These are phyloP conservation scores for Pandemis corylana DNA, from an alignment of 2,888 invertebrate species.

Conservation along the genomic window DNA sequence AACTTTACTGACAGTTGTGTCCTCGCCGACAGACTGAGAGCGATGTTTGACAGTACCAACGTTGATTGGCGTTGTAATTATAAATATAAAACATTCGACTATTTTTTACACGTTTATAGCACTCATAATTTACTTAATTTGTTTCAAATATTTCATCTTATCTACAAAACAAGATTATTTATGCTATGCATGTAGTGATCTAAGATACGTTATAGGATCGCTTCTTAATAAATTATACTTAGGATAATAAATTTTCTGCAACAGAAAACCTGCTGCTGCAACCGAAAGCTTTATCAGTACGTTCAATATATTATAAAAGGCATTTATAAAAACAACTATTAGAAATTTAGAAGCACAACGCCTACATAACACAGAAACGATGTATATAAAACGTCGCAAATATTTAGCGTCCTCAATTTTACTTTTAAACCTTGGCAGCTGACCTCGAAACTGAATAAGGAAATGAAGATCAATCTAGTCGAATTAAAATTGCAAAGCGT, in stretches of 20 bases:
- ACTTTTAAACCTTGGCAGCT: constrained; percentile 61
- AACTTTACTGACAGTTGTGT: constrained; percentile 62
- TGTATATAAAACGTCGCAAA: constrained; percentile 27
- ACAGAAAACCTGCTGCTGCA: neutral
- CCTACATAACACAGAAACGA: constrained; percentile 16
- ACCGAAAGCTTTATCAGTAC: neutral
- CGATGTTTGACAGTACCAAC: constrained; percentile 56
- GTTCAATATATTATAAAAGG: neutral
- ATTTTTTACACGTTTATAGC: constrained; percentile 7
- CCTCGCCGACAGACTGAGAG: constrained; percentile 61
- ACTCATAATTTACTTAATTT: neutral
- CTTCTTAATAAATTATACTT: too few species aligned
- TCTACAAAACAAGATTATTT: too few species aligned
- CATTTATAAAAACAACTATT: neutral
- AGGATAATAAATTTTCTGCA: neutral
- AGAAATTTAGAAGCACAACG: constrained; percentile 11
- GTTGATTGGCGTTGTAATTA: constrained; percentile 74
- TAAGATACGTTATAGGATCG: too few species aligned
- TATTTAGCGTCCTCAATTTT: constrained; percentile 58
- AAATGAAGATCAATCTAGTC: constrained; percentile 63
- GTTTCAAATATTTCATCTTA: too few species aligned
- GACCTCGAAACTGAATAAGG: constrained; percentile 68
- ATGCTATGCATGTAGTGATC: too few species aligned
- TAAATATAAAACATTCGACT: constrained; percentile 63
- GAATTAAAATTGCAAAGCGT: constrained; percentile 67